Base-by-base conservation (phyloP, 2,113 vertebrate species). In the Okapia johnstoni region DNA sequence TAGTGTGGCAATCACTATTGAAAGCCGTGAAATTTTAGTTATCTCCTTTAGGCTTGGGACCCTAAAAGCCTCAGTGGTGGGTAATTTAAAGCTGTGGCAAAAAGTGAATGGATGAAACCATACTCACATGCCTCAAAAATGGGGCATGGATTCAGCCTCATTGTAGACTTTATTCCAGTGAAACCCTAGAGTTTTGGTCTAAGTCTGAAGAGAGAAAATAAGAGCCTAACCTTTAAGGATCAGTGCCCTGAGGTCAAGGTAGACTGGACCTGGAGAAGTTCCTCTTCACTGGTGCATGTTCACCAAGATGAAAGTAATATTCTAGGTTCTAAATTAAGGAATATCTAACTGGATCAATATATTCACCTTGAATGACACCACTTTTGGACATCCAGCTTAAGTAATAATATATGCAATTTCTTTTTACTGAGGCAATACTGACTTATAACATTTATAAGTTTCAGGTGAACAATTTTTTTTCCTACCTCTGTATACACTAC, bases 201-300 rank as follows among this genome's bases (percentile, higher is more conserved):
- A 90, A 83, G 16, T 80, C 40, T 93, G 19, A 94, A 95, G 63
- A 93, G 2, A 97, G 73, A 94, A 97, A 93, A 88, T 33, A 88
- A 76, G 40, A 97, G 48, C 40, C 55, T 88, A 58, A 86, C 91
- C 48, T 95, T 79, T 93, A 90, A 66, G 43, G 50, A 63, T 66
- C 70, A 84, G 40, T 85, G 21, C 66, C 57, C 40, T 85, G 66
- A 79, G 50, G 85, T 90, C 81, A 88, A 87, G 30, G 92, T 79
- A 94, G 48, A 90, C 19, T 70, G 48, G 58, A 88, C 87, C 90
- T 93, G 13, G 90, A 83, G 46, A 88, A 58, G 26, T 81, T 94
- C 33, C 11, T 89, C 63, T 92, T 86, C 43, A 61, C 25, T 55
- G 55, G 85, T 40, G 86, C 30, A 33, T 50, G 46, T 85, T 81